Evolutionary conservation across 2,888 invertebrate species (phyloP).

Genomic region (Gastrophysa polygoni): DNA sequence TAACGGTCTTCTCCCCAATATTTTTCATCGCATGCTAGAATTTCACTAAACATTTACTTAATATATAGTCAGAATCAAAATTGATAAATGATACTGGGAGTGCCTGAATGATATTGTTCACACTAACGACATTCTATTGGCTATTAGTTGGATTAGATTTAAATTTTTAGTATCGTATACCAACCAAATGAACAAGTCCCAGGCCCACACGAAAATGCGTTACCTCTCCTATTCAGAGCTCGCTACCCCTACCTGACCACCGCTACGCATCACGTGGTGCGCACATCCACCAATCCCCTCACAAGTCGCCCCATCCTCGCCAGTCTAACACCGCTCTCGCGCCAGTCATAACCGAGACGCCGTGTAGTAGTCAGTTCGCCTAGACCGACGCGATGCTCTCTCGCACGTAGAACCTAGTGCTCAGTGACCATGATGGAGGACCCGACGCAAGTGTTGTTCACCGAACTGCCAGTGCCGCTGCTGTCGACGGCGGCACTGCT

Average conservation of each 20-base stretch:
- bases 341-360: conserved; percentile 54
- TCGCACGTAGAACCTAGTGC: conserved; percentile 52
- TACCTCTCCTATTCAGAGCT: background rate
- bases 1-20: no score
- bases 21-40: no score
- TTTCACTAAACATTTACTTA: no score
- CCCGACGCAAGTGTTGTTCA: conserved; percentile 63
- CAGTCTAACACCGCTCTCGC: conserved; percentile 51
- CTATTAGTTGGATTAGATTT: no score
- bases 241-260: background rate
- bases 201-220: no score
- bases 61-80: no score
- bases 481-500: conserved; percentile 60
- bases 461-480: conserved; percentile 65
- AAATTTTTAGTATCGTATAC: no score
- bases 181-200: no score
- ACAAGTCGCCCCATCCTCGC: conserved; percentile 35
- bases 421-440: conserved; percentile 62
- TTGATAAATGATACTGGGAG: no score
- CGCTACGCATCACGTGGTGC: conserved; percentile 62
- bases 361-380: conserved; percentile 48
- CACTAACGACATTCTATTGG: no score
- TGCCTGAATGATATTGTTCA: no score
- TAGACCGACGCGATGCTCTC: conserved; percentile 40
- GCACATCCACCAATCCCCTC: conserved; percentile 54